Base-by-base conservation (phyloP, 1,140 invertebrate genomes). In the Drosophila burlai region DNA sequence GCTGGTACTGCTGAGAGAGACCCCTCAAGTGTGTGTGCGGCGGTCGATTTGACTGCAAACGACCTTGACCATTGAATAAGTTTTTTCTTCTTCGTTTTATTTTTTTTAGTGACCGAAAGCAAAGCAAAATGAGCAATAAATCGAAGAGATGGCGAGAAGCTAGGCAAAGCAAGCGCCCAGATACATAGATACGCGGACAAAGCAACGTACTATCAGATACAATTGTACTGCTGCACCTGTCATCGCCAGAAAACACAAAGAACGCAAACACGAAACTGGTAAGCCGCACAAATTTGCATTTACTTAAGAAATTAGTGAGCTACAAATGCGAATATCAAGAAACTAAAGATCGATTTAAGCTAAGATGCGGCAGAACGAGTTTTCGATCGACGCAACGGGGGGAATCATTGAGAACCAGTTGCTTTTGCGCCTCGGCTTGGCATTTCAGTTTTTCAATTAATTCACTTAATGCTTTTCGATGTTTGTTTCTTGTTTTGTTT, bases 41-140 rank as follows among this genome's bases (percentile, higher is more conserved):
- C 38, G 45, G 46, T 84, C 72, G 77, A 81, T 89, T 90, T 80
- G 79, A 90, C 85, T 85, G 86, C 86, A 82, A 82, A 76, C 85
- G 85, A 90, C 85, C 85, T 90, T 90, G 85, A 90, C 85, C 85
- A 90, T 90, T 91, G 83, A 90, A 90, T 71, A 80, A 58, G 87
- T 89, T 81, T 78, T 21, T 49, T 47, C 47, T 36, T 52, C 29
- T 62, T 21, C 52, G 52, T 40, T 47, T 49, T 29, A 50, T 11
- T 52, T 73, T 77, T 55, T 72, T 80, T 77, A 72, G 69, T 40
- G 50, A 90, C 81, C 80, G 67, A 79, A 81, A 81, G 71, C 82
- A 89, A 85, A 82, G 62, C 78, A 84, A 85, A 90, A 89, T 81
- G 64, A 90, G 78, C 85, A 90, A 89, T 84, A 90, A 90, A 84